These are phyloP conservation scores for Periophthalmus modestus DNA, from an alignment of 2,113 vertebrate genomes.

Conservation along the genomic window DNA sequence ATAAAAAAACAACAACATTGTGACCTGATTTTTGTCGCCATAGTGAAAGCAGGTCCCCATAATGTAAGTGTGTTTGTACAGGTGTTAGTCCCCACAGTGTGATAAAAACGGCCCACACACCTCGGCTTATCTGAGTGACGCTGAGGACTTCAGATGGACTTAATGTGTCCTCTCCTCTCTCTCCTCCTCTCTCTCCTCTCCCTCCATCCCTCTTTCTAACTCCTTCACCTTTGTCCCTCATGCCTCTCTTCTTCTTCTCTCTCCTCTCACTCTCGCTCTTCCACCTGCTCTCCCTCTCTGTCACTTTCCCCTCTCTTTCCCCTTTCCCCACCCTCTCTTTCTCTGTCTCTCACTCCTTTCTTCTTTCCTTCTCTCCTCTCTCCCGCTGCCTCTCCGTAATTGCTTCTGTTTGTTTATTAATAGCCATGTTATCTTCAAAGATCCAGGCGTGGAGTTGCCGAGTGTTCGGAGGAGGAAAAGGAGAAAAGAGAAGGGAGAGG, in stretches of 20 bases:
- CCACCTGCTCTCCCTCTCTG: background rate
- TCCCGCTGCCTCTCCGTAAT: conserved; percentile 72
- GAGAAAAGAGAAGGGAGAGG: conserved; percentile 40
- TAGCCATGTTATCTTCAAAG: conserved; percentile 82
- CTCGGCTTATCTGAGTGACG: too few species aligned
- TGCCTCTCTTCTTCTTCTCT: background rate
- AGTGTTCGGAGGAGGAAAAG: conserved; percentile 61
- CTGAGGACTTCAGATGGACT: too few species aligned
- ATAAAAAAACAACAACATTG: too few species aligned
- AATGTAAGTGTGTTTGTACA: too few species aligned
- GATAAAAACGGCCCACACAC: too few species aligned
- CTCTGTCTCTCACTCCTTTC: background rate
- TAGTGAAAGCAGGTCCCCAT: too few species aligned
- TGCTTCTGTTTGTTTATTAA: conserved; percentile 83
- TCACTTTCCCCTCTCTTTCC: background rate
- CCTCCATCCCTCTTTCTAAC: background rate
- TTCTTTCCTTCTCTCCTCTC: conserved; percentile 55
- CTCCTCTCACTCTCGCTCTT: background rate
- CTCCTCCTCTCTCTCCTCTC: too few species aligned
- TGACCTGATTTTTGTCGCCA: too few species aligned
- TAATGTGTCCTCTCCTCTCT: background rate
- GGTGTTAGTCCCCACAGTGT: too few species aligned
- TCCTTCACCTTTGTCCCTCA: background rate
- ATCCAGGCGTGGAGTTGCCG: conserved; percentile 75
- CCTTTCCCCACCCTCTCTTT: background rate